Base-by-base conservation (phyloP, 2,888 invertebrate species). In the Acanthosoma haemorrhoidale region DNA sequence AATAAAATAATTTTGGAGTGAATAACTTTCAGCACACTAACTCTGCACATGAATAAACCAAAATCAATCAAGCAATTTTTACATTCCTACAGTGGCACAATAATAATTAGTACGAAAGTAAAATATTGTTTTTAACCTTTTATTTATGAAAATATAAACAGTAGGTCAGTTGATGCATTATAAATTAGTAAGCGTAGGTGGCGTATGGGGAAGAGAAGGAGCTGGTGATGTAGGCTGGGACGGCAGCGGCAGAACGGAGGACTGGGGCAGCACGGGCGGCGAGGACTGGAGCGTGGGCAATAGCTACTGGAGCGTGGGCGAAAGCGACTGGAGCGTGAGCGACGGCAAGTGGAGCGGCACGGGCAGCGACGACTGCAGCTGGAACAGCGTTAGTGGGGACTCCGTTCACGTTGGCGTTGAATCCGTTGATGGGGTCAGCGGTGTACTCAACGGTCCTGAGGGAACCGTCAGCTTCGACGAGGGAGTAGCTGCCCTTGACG, bases 401-500 rank as follows among this genome's bases (percentile, higher is more conserved):
- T n/a, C n/a, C n/a, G n/a, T n/a, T n/a, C n/a, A n/a, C n/a, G 1
- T 21, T 25, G n/a, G 51, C 51, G 51, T 51, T 51, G 51, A 51
- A 51, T 51, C 51, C 51, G n/a, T 51, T 51, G 2, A 51, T 25
- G 21, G 51, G 51, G 51, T 51, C 51, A 51, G 51, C 51, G n/a
- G 51, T 51, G 51, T 51, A 51, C 2, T 51, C 51, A 3, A 51
- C 51, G 2, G 29, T 25, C n/a, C 51, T 51, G 25, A 21, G 21
- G 8, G 51, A 25, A 25, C 51, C 51, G 5, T 51, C 51, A 3
- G 51, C 51, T 51, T 51, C 51, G 6, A 51, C 2, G 51, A 51
- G 51, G 51, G 51, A 51, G 25, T 51, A 51, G 51, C 51, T 51
- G 25, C 51, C 51, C 51, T 51, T 21, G 25, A 51, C 51, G 51